These are phyloP conservation scores for Chydorus sphaericus DNA, from an alignment of 2,888 invertebrate genomes.

Conservation along the genomic window DNA sequence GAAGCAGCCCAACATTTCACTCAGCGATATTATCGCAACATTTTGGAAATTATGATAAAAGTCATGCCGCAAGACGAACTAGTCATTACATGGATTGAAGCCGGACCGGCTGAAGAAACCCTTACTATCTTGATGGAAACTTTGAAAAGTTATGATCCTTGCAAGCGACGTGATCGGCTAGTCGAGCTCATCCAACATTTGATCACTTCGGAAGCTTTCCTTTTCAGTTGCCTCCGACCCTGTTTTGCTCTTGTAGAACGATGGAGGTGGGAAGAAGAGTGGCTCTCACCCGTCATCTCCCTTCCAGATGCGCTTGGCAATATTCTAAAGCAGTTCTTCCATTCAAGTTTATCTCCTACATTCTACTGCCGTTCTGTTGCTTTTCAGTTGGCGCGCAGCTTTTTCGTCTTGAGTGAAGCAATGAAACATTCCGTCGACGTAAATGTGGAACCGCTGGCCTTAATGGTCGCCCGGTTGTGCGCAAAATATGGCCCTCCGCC, in stretches of 20 bases:
- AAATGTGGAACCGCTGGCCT: constrained; percentile 9
- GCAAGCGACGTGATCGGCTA: constrained; percentile 8
- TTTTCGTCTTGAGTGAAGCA: constrained; percentile 36
- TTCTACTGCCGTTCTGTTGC: constrained; percentile 43
- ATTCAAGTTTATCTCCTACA: constrained; percentile 40
- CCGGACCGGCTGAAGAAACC: constrained; percentile 11
- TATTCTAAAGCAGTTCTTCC: constrained; percentile 38
- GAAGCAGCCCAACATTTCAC: constrained; percentile 30
- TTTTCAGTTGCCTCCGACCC: neutral
- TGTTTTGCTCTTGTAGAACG: neutral
- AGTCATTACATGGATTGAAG: neutral
- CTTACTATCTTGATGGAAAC: constrained; percentile 4
- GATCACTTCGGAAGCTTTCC: constrained; percentile 12
- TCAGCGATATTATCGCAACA: constrained; percentile 34
- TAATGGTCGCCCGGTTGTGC: constrained; percentile 2
- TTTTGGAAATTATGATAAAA: constrained; percentile 23
- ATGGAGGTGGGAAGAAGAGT: constrained; percentile 27
- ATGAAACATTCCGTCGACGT: constrained; percentile 7
- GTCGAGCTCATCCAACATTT: constrained; percentile 5
- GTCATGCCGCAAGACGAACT: neutral
- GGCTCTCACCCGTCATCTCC: constrained; percentile 45
- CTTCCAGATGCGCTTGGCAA: constrained; percentile 58
- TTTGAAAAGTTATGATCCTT: constrained; percentile 4
- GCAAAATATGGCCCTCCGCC: neutral
- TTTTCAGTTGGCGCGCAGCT: constrained; percentile 41